phyloP scores from a whole-genome alignment of 2,797 vertebrate species.

The Megalops cyprinoides region DNA sequence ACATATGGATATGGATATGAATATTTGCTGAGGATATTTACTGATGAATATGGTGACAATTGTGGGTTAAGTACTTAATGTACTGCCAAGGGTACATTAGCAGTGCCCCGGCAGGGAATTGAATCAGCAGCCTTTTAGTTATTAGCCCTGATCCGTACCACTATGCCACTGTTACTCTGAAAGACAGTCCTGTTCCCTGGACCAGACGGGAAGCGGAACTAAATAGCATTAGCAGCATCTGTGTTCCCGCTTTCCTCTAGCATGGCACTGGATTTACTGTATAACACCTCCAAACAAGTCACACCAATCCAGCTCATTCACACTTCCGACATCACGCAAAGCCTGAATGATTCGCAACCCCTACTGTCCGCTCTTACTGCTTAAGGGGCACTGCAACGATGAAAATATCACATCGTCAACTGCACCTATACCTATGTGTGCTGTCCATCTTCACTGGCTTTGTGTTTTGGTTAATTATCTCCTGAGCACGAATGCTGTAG shows the following conservation, averaged over 20 bases:
- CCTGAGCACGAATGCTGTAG: constrained; percentile 44
- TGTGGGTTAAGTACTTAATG: too few relatives aligned
- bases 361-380: constrained; percentile 50
- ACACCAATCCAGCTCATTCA: constrained; percentile 52
- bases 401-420: constrained; percentile 51
- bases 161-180: too few relatives aligned
- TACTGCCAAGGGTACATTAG: too few relatives aligned
- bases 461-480: constrained; percentile 59
- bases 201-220: background rate
- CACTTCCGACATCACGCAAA: constrained; percentile 42
- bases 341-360: constrained; percentile 40
- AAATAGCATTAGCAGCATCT: background rate
- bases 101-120: too few relatives aligned
- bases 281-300: constrained; percentile 41
- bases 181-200: background rate
- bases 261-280: background rate
- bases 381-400: constrained; percentile 38
- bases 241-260: background rate
- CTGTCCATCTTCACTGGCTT: constrained; percentile 50
- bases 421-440: constrained; percentile 55
- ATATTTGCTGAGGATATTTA: too few relatives aligned
- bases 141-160: too few relatives aligned
- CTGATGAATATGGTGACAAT: too few relatives aligned
- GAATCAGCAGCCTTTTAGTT: too few relatives aligned
- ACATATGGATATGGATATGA: too few relatives aligned